phyloP scores from a whole-genome alignment of 2,113 vertebrate species.

The Helogale parvula region DNA sequence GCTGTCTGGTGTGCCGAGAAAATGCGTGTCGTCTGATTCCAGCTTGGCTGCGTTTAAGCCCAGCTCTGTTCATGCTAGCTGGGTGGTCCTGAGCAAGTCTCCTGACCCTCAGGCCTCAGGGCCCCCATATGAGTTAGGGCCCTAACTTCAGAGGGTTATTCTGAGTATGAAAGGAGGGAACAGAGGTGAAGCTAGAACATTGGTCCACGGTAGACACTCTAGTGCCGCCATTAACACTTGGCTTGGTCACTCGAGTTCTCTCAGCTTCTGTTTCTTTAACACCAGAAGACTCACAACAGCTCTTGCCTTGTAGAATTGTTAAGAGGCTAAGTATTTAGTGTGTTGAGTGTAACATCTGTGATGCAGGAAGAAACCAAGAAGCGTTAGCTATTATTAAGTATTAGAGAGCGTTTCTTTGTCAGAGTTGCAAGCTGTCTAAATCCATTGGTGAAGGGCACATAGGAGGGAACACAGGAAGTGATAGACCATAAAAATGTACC shows the following conservation, averaged over 20 bases:
- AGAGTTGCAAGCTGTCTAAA: neutral
- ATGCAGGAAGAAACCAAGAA: neutral
- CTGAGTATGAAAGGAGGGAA: neutral
- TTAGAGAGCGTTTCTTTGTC: neutral
- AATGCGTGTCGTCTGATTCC: accelerated
- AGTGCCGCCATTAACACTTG: neutral
- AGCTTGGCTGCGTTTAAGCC: neutral
- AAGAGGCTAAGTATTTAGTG: neutral
- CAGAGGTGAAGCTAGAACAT: accelerated
- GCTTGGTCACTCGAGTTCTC: neutral
- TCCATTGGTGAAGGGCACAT: neutral
- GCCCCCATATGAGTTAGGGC: neutral
- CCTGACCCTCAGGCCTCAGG: neutral
- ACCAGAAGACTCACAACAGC: neutral
- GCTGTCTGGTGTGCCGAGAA: neutral
- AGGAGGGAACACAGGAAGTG: neutral
- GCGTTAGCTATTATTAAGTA: neutral
- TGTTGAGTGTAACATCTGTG: neutral
- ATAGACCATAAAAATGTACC: neutral
- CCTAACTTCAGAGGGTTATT: neutral
- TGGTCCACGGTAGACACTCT: neutral
- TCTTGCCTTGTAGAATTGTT: neutral
- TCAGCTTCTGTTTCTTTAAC: neutral
- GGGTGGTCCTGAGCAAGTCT: neutral
- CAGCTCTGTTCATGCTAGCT: neutral